A percentile compares a stretch with the other conserved stretches of the same genome.
These are phyloP conservation scores for Tolypeutes matacus DNA, from an alignment of 2,797 vertebrate genomes.

Conservation along the genomic window DNA sequence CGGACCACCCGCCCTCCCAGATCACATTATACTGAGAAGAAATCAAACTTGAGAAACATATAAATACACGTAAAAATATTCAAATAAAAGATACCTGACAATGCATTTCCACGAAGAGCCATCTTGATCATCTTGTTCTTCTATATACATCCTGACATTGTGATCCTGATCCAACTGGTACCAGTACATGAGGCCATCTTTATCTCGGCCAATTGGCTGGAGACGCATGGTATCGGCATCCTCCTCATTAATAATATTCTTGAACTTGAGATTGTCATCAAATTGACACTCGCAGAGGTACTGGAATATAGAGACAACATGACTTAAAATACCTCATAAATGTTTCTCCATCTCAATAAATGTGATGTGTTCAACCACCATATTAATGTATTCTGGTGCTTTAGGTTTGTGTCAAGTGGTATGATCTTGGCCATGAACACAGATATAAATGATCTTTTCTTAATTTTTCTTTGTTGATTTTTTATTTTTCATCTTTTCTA, in stretches of 20 bases:
- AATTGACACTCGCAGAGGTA: conserved; percentile 99
- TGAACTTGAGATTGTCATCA: conserved; percentile 99
- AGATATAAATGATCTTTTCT: background rate
- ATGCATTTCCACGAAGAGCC: conserved; percentile 98
- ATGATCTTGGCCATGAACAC: background rate
- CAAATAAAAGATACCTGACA: conserved; percentile 91
- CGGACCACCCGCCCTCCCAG: background rate
- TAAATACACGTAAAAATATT: background rate
- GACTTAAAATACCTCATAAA: conserved; percentile 38
- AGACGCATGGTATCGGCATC: conserved; percentile 97
- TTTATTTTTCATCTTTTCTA: too few relatives aligned
- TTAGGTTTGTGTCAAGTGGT: background rate
- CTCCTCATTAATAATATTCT: conserved; percentile 96
- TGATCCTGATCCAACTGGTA: conserved; percentile 97
- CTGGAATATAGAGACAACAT: conserved; percentile 86
- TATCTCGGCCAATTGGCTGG: conserved; percentile 96
- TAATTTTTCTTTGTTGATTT: too few relatives aligned
- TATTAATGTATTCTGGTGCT: background rate
- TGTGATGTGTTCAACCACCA: background rate
- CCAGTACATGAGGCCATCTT: conserved; percentile 97
- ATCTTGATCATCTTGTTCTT: conserved; percentile 98
- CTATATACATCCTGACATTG: conserved; percentile 97
- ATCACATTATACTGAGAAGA: background rate
- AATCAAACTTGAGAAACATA: conserved; percentile 30
- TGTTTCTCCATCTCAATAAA: conserved; percentile 51